phyloP scores from a whole-genome alignment of 1,140 invertebrate species.

The Caerostris darwini region DNA sequence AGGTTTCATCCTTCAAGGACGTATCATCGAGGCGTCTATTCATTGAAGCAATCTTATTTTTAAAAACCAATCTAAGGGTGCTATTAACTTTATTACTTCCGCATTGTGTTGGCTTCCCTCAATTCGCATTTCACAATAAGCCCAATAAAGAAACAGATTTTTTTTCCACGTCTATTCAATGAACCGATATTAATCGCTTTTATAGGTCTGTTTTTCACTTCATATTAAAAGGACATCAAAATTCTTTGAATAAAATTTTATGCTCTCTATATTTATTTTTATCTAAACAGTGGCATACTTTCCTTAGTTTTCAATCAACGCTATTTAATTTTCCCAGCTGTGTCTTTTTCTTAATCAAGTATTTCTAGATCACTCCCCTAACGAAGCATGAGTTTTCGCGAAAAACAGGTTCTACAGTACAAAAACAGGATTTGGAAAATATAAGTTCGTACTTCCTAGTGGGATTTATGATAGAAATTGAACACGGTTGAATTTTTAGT shows the following conservation, averaged over 20 bases:
- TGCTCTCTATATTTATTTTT: conserved; percentile 8
- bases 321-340: neutral
- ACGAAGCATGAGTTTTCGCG: no score
- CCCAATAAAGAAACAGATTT: neutral
- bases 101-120: neutral
- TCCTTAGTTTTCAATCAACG: neutral
- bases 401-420: no score
- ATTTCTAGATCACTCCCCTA: no score
- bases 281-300: neutral
- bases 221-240: neutral
- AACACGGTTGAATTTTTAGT: no score
- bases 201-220: neutral
- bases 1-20: neutral
- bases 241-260: neutral
- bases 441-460: no score
- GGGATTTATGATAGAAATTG: no score
- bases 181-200: neutral
- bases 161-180: neutral
- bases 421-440: no score
- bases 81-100: conserved; percentile 3
- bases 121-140: neutral
- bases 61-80: neutral
- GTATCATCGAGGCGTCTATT: neutral
- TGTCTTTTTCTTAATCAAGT: neutral
- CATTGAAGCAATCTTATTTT: neutral